phyloP scores from a whole-genome alignment of 2,797 vertebrate genomes.

The Chiloscyllium punctatum region DNA sequence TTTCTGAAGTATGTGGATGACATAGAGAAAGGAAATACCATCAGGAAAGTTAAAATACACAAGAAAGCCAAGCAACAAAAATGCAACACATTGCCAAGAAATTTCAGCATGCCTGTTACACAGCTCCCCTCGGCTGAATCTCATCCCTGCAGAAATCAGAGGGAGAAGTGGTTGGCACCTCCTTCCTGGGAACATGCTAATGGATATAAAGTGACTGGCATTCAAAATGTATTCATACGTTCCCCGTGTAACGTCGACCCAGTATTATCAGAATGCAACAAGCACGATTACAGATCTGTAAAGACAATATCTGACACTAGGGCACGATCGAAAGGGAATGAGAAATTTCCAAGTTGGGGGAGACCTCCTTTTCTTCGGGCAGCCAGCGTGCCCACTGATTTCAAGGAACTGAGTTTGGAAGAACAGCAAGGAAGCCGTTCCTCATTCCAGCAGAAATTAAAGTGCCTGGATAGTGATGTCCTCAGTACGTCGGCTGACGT shows the following conservation, averaged over 20 bases:
- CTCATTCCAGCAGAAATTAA: constrained; percentile 39
- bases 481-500: not conserved
- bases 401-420: constrained; percentile 43
- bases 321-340: constrained; percentile 51
- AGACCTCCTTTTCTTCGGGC: constrained; percentile 81
- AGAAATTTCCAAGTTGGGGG: constrained; percentile 60
- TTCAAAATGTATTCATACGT: constrained; percentile 60
- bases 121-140: constrained; percentile 49
- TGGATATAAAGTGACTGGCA: constrained; percentile 68
- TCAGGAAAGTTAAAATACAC: constrained; percentile 87
- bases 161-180: constrained; percentile 69
- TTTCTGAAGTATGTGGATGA: constrained; percentile 98
- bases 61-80: constrained; percentile 83
- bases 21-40: constrained; percentile 96
- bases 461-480: not conserved
- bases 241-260: constrained; percentile 51
- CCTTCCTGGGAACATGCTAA: constrained; percentile 67
- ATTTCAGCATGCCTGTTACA: constrained; percentile 86
- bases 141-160: constrained; percentile 49
- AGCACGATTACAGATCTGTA: constrained; percentile 50
- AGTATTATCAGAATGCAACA: constrained; percentile 40
- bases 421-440: constrained; percentile 46
- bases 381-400: constrained; percentile 74
- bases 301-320: constrained; percentile 49
- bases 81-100: constrained; percentile 89